Percentiles rank a stretch among this genome's conserved stretches.
phyloP scores from a whole-genome alignment of 2,797 vertebrate genomes.

The Alcedo quadribrachys region DNA sequence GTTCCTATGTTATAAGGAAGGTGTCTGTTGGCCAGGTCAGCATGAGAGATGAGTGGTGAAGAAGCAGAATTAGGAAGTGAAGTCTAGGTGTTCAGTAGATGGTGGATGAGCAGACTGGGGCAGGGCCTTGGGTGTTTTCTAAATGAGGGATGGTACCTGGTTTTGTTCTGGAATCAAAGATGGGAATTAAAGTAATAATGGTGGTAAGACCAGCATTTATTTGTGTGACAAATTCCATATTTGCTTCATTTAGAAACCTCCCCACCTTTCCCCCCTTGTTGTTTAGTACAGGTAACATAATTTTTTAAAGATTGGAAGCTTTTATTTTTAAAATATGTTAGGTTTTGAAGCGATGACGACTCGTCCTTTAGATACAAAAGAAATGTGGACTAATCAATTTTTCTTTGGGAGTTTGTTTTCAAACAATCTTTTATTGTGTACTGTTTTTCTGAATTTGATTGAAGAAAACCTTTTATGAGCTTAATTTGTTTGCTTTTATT shows the following conservation, averaged over 20 bases:
- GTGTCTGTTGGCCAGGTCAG: background rate
- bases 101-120: background rate
- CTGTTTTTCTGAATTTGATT: background rate
- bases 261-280: background rate
- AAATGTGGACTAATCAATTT: background rate
- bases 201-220: background rate
- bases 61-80: background rate
- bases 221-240: background rate
- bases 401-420: background rate
- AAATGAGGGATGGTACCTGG: background rate
- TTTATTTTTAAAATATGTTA: background rate
- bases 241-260: background rate
- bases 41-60: background rate
- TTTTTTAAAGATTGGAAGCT: background rate
- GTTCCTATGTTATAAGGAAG: too few relatives aligned
- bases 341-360: background rate
- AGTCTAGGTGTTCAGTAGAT: background rate
- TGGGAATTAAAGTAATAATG: background rate
- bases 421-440: background rate
- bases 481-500: background rate
- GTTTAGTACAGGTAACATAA: background rate
- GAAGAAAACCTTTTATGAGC: background rate
- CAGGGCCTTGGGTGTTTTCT: background rate
- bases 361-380: background rate
- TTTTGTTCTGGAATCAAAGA: background rate